Percentiles rank a stretch among this genome's conserved stretches.
These are phyloP conservation scores for Squalus acanthias DNA, from an alignment of 2,797 vertebrate species.

Conservation along the genomic window DNA sequence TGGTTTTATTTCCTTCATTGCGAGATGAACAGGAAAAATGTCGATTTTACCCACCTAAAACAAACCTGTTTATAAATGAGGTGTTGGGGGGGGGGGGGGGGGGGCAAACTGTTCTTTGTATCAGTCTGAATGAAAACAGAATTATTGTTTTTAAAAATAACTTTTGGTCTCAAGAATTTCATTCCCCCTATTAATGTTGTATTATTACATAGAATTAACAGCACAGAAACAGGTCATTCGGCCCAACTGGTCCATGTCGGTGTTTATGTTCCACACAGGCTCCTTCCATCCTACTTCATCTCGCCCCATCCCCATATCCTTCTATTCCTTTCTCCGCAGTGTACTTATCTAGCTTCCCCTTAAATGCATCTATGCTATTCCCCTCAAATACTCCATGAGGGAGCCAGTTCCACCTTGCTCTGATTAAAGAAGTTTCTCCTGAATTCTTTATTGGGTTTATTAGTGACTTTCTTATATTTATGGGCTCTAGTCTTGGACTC, in stretches of 20 bases:
- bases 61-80: neutral
- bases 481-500: neutral
- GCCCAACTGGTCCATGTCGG: neutral
- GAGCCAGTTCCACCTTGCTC: neutral
- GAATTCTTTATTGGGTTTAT: neutral
- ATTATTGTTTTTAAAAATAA: neutral
- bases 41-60: neutral
- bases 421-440: neutral
- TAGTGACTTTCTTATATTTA: neutral
- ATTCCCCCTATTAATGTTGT: too few species aligned
- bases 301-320: neutral
- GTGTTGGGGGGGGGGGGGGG: neutral
- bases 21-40: neutral
- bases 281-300: neutral
- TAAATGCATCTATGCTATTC: neutral
- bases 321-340: neutral
- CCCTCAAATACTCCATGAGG: neutral
- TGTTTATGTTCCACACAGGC: neutral
- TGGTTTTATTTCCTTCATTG: neutral
- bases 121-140: neutral
- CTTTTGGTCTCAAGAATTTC: neutral
- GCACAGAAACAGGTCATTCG: too few species aligned
- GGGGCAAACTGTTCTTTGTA: neutral
- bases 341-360: neutral
- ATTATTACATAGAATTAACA: neutral